These are phyloP conservation scores for Globodera ellingtonae DNA, from an alignment of 1,140 invertebrate species.

Conservation along the genomic window DNA sequence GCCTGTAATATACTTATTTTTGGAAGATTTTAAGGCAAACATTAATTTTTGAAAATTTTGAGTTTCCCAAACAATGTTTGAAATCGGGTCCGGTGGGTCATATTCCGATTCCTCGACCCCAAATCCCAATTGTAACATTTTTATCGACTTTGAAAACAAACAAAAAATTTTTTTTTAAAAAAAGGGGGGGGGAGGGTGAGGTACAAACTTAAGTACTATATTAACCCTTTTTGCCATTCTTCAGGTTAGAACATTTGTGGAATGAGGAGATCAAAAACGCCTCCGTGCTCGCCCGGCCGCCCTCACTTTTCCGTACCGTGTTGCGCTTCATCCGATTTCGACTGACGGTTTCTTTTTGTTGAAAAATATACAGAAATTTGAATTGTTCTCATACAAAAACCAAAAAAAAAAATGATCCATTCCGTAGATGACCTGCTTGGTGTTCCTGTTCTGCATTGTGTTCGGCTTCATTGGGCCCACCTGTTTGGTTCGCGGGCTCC, in stretches of 20 bases:
- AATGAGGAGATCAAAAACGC: slow-evolving; percentile 65
- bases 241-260: slow-evolving; percentile 65
- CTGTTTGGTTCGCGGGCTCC: slow-evolving; percentile 60
- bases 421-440: slow-evolving; percentile 7
- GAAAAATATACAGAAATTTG: background rate
- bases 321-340: slow-evolving; percentile 63
- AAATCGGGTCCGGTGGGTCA: too few species aligned
- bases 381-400: background rate
- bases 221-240: slow-evolving; percentile 8
- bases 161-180: too few species aligned
- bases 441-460: slow-evolving; percentile 67
- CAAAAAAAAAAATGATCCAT: slow-evolving; percentile 44
- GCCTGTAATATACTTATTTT: too few species aligned
- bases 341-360: slow-evolving; percentile 22
- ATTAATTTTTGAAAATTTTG: too few species aligned
- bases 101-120: too few species aligned
- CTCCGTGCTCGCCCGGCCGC: slow-evolving; percentile 30
- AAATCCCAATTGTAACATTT: background rate
- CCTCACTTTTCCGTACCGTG: slow-evolving; percentile 67
- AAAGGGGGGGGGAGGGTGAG: too few species aligned
- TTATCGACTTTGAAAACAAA: too few species aligned
- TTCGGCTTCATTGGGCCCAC: slow-evolving; percentile 71
- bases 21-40: too few species aligned
- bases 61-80: too few species aligned
- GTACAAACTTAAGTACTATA: too few species aligned